Evolutionary conservation across 2,113 vertebrate species (phyloP), one percentile per base, ranked within the genome.

Genomic region (Tupaia tana): DNA sequence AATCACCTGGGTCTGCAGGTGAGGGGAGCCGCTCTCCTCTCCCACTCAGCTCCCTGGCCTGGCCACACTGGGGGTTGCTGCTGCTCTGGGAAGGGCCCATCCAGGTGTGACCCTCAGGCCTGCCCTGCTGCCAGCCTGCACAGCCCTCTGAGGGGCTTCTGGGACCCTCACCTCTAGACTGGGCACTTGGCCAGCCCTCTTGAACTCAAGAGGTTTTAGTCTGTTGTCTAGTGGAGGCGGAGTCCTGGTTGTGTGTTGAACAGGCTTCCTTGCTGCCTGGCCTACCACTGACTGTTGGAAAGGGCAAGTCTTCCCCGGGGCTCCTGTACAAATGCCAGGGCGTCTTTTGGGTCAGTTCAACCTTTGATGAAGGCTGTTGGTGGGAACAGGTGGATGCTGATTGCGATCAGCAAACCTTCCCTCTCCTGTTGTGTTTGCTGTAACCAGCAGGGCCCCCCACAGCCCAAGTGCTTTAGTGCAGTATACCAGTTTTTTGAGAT

Each of bases 51-150:
- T 69, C 58, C 58, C 22, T 27, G 22, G n/a, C 52, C 83, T 20
- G 3, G 19, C 15, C 3, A 1, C 8, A 0, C 3, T 31, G 16
- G 29, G 0, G 75, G 52, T 13, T 0, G 24, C 19, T 22, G 63
- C 58, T 71, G 70, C 31, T 4, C 18, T 0, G 19, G 16, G 67
- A 71, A 27, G 86, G 1, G 1, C 13, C 69, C 58, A 20, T 22
- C 63, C n/a, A 7, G 25, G 77, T 19, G 10, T 29, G 58, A 15
- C 27, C 56, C 29, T 43, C 14, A 0, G 2, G 73, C 22, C 24
- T 3, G 3, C 58, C 73, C 58, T 18, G 43, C 20, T 7, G 27
- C 29, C 63, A 52, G 16, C 75, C 82, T 75, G 77, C 56, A 7
- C 7, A 15, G 43, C 1, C 3, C 31, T 27, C 22, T 0, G 27